Evolutionary conservation across 1,140 invertebrate genomes (phyloP), one percentile per base, ranked within the genome.

Genomic region (Drosophila dunni): DNA sequence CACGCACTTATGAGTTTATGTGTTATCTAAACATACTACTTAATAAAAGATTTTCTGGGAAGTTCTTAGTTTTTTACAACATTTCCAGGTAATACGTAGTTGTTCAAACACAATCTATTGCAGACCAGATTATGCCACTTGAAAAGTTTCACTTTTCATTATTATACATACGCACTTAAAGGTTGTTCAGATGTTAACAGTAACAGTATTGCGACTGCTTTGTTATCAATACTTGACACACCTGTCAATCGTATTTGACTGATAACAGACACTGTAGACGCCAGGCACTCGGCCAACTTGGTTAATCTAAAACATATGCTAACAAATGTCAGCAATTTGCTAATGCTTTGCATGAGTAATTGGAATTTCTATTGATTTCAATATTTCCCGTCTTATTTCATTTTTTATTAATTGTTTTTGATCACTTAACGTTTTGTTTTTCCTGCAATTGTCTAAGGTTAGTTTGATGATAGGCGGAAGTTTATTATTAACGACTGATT

Each of bases 71-170:
- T 13, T 13, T 36, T 36, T 20, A 20, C 0, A 20, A 20, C 2
- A 20, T 36, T 36, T 7, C 34, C 33, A n/a, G 45, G 5, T 51
- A 29, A 51, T 51, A 33, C 48, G 11, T 33, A 10, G 34, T 53
- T 53, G 29, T 36, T 7, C 6, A n/a, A 13, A 34, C 33, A 36
- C 34, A 34, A 53, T 53, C 50, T 15, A 1, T 3, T 34, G n/a
- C 33, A 34, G 29, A 34, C 50, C 36, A 15, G 50, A 34, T 36
- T 53, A 53, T 36, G 15, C 15, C 34, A 50, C 45, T 50, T 50
- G 45, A 40, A n/a, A 11, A 51, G 10, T 53, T 53, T 57, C 33
- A 58, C 64, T 58, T 67, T 67, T n/a, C n/a, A 9, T 8, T 40
- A 7, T 15, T 9, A 15, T 50, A 9, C 2, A 4, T 13, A 46